Evolutionary conservation across 2,113 vertebrate species (phyloP).

Genomic region (Tetrax tetrax): DNA sequence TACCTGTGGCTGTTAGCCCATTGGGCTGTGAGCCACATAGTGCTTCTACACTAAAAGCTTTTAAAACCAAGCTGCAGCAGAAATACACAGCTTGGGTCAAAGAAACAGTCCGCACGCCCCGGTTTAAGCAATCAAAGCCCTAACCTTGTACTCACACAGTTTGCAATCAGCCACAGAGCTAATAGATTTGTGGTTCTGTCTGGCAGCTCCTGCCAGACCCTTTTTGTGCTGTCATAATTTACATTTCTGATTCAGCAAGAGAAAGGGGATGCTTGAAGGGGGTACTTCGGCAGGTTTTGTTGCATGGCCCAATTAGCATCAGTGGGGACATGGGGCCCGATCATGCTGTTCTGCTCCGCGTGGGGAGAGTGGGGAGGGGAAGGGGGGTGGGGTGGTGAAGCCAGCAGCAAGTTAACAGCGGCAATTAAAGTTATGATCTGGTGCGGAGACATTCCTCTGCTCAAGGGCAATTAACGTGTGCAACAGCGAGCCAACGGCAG

Average conservation of each 20-base stretch:
- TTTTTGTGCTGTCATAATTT: neutral
- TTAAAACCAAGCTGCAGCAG: neutral
- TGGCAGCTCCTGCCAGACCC: neutral
- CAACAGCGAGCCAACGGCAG: neutral
- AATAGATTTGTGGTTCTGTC: neutral
- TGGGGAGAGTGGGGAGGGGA: neutral
- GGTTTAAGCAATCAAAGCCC: neutral
- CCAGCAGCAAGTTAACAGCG: neutral
- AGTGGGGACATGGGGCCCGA: accelerated
- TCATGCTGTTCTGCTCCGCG: accelerated
- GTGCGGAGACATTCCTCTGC: neutral
- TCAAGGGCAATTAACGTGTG: neutral
- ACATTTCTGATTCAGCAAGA: neutral
- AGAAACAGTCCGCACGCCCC: neutral
- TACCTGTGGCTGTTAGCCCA: neutral
- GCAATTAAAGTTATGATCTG: neutral
- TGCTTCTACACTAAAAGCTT: neutral
- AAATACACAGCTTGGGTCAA: neutral
- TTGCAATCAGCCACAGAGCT: neutral
- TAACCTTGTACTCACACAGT: accelerated
- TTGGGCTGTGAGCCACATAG: neutral
- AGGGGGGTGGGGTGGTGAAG: too few species aligned
- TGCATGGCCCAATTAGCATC: neutral
- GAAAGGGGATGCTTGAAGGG: neutral
- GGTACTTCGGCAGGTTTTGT: neutral